Evolutionary conservation across 2,888 invertebrate species (phyloP), one percentile per base, ranked within the genome.

Genomic region (Laothoe populi): DNA sequence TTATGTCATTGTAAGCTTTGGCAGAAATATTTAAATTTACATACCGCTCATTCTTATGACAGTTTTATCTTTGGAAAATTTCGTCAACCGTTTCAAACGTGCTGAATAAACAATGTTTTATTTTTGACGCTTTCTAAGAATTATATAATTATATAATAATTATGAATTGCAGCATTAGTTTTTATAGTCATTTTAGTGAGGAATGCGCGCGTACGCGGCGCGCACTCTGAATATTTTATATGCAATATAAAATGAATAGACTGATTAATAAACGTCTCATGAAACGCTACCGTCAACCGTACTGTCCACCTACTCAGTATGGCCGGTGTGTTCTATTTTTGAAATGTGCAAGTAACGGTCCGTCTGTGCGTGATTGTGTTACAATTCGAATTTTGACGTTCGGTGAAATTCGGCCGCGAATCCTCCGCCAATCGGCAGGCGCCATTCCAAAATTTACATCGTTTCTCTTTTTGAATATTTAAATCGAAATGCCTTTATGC

Each of bases 291-390:
- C 73, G 81, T 62, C 62, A 78, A 77, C 79, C 84, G 87, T 85
- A 88, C 88, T 74, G 81, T 62, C 62, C 58, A 79, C 81, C 84
- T 81, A 83, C 86, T 92, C 87, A 82, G 84, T 90, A 92, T 92
- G 92, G 89, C 90, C 87, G 90, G 88, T 84, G 79, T 83, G 90
- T 88, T 88, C 92, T 90, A 92, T 89, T 90, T 91, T 82, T 89
- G 90, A 91, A 92, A 90, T 91, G 90, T 90, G 90, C 91, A 88
- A 53, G 84, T 90, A 92, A 92, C 91, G 90, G 92, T 90, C 75
- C 72, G 75, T 79, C 78, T 72, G 85, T 77, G 88, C 92, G 91
- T 92, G 92, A 90, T 89, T 80, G 90, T 78, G 85, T 83, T 90
- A 86, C 84, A 71, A 86, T 89, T 88, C 81, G 81, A 87, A 88